Base-by-base conservation (phyloP, 2,888 invertebrate species). In the Theodoxus fluviatilis region DNA sequence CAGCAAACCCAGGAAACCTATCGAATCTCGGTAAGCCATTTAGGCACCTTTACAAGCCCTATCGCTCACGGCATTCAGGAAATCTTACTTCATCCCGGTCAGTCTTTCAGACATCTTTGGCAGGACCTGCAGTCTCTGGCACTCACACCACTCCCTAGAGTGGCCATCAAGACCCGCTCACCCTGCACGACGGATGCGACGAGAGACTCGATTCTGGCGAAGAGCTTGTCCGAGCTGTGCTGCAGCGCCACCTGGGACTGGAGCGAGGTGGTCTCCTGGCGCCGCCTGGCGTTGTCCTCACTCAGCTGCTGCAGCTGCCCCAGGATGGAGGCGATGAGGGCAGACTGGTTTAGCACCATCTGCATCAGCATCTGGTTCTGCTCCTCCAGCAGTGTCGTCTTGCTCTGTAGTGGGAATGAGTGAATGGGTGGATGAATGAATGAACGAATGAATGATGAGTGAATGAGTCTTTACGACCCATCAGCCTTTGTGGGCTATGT, bases 291-390 rank as follows among this genome's bases (percentile, higher is more conserved):
- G 67, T 76, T 79, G 68, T 81, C 76, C 31, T 79, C 76, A 0
- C 76, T 71, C 0, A 83, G 71, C 22, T 77, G 75, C 55, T 81
- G 76, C 22, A 83, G 74, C 38, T 79, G 76, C 35, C 77, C 74
- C 77, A 81, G 77, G 40, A 82, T 77, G 28, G 79, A 76, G 1
- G 79, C 79, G 71, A 83, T 79, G 37, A 81, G 74, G 3, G 77
- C 65, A 6, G 81, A 78, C 68, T 83, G 82, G 52, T 82, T 82
- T 77, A 80, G 77, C 12, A 82, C 72, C 73, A 81, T 76, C 64
- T 82, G 76, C 64, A 79, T 76, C 35, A 83, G 71, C 66, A 78
- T 73, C 55, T 74, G 74, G 67, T 81, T 83, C 69, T 81, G 80
- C 25, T 81, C 80, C 69, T 83, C 83, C 3, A 82, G 69, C 25